phyloP scores from a whole-genome alignment of 2,797 vertebrate genomes.

The Cossypha heuglini region DNA sequence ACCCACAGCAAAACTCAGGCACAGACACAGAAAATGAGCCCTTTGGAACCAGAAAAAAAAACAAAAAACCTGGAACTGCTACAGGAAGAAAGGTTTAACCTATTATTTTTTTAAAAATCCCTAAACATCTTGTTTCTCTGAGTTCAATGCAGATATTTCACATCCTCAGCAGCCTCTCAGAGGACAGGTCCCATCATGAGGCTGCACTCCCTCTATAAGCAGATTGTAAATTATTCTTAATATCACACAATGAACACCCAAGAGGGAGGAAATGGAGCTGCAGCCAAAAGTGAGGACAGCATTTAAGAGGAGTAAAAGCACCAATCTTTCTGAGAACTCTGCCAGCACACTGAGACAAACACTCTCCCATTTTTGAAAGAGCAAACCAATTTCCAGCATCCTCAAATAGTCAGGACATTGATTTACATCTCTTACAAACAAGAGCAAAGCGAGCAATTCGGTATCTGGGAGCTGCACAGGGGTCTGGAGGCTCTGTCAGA shows the following conservation, averaged over 20 bases:
- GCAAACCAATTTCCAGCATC: not conserved
- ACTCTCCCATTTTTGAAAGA: not conserved
- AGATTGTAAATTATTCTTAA: not conserved
- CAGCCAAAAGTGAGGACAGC: not conserved
- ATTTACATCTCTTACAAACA: not conserved
- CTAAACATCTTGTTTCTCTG: not conserved
- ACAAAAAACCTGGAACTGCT: not conserved
- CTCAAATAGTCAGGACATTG: not conserved
- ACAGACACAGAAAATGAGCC: not conserved
- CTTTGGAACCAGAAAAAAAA: not conserved
- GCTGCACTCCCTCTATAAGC: not conserved
- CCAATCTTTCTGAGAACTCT: not conserved
- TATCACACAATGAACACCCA: not conserved
- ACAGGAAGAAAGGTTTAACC: not conserved
- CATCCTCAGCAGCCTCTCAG: not conserved
- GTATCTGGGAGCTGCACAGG: not conserved
- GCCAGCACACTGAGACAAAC: not conserved
- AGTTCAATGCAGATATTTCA: not conserved
- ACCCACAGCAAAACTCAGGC: not conserved
- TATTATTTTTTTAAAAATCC: rapidly evolving
- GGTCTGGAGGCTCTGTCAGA: not conserved
- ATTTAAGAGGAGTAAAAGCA: not conserved
- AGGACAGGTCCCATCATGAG: not conserved
- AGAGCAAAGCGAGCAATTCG: not conserved
- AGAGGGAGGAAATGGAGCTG: not conserved